Evolutionary conservation across 2,888 invertebrate genomes (phyloP).

Genomic region (Cinara cedri): DNA sequence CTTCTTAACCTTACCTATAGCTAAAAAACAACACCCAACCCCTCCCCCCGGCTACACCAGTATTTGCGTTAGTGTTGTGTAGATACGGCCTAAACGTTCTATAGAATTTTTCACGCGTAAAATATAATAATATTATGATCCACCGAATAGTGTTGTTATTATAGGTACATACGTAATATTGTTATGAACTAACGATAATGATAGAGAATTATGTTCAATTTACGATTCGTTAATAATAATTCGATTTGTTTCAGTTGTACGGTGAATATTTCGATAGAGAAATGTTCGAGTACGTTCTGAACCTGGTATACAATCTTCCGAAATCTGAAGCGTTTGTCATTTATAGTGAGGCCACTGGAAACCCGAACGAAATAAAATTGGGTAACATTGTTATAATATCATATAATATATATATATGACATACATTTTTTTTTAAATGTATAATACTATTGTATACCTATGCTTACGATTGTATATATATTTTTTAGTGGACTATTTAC

Average conservation of each 20-base stretch:
- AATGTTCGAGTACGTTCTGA: constrained; percentile 56
- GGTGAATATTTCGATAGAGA: constrained; percentile 43
- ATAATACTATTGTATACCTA: not conserved
- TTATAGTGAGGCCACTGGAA: constrained; percentile 22
- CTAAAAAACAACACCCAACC: too few relatives aligned
- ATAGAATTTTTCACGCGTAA: not conserved
- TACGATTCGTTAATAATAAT: not conserved
- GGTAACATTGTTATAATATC: constrained; percentile 2
- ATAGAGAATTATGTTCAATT: not conserved
- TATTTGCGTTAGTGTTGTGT: too few relatives aligned
- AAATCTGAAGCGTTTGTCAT: constrained; percentile 39
- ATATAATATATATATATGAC: not conserved
- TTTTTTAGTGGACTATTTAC: constrained; percentile 32
- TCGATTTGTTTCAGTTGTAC: constrained; percentile 46
- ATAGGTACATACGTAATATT: too few relatives aligned
- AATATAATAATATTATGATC: not conserved
- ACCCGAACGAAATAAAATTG: constrained; percentile 42
- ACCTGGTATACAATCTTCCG: constrained; percentile 38
- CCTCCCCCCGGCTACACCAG: not conserved
- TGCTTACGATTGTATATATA: not conserved
- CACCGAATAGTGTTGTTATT: too few relatives aligned
- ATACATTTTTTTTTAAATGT: not conserved
- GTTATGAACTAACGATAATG: too few relatives aligned
- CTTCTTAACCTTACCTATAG: too few relatives aligned
- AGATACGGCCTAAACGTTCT: too few relatives aligned